A percentile compares a stretch with the other conserved stretches of the same genome.
phyloP scores from a whole-genome alignment of 2,113 vertebrate genomes.

The Apteryx owenii region DNA sequence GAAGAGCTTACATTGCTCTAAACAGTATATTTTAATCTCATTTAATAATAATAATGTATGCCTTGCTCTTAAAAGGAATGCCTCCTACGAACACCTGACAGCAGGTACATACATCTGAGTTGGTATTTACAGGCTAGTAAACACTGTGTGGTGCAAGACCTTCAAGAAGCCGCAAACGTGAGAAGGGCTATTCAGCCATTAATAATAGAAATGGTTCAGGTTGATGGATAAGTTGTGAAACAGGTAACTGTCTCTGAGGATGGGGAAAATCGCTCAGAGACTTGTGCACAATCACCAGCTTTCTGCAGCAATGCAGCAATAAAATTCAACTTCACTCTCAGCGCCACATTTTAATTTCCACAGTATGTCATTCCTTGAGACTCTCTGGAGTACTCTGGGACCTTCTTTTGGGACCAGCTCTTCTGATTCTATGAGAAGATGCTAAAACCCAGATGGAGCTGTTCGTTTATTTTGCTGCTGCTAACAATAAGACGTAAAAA shows the following conservation, averaged over 20 bases:
- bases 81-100: neutral
- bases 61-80: neutral
- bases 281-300: too few species aligned
- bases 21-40: neutral
- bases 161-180: neutral
- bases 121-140: neutral
- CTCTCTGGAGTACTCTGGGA: neutral
- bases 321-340: neutral
- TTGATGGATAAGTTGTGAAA: neutral
- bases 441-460: neutral
- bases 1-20: neutral
- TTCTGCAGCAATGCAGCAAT: neutral
- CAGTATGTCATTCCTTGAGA: neutral
- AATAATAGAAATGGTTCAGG: neutral
- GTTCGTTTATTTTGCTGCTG: neutral
- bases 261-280: neutral
- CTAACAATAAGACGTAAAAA: neutral
- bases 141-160: neutral
- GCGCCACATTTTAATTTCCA: neutral
- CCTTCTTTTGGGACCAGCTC: neutral
- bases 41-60: neutral
- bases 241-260: neutral
- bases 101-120: too few species aligned
- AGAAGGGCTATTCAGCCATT: neutral
- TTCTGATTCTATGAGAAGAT: neutral